Percentiles rank a stretch among this genome's conserved stretches.
These are phyloP conservation scores for Asobara japonica DNA, from an alignment of 1,140 invertebrate genomes.

Conservation along the genomic window DNA sequence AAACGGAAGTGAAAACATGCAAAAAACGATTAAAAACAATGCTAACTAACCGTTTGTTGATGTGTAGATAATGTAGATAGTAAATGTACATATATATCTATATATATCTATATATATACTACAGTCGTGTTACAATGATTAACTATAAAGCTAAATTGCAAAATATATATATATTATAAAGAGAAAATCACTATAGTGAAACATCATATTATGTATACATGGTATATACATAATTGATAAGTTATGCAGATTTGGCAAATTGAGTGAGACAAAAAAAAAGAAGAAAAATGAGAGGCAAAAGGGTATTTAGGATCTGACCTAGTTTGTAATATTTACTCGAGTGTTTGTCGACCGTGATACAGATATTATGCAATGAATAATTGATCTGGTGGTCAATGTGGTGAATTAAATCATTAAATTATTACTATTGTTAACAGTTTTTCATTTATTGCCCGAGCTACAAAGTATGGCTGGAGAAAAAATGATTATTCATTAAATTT, in stretches of 20 bases:
- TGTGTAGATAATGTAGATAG: slow-evolving; percentile 69
- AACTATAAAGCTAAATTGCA: slow-evolving; percentile 45
- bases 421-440: no score
- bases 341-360: no score
- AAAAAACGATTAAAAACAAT: slow-evolving; percentile 39
- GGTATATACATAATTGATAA: background rate
- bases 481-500: no score
- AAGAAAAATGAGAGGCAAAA: no score
- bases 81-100: slow-evolving; percentile 62
- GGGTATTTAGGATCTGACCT: background rate
- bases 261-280: no score
- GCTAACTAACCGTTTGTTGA: slow-evolving; percentile 64
- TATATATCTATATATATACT: slow-evolving; percentile 54
- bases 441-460: no score
- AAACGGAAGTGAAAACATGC: slow-evolving; percentile 4
- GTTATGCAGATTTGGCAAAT: background rate
- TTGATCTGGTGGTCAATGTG: no score
- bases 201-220: slow-evolving; percentile 27
- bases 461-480: no score
- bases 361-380: no score
- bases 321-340: no score
- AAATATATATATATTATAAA: slow-evolving; percentile 35
- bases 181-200: slow-evolving; percentile 19
- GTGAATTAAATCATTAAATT: no score
- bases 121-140: slow-evolving; percentile 54